Evolutionary conservation across 2,113 vertebrate genomes (phyloP), one percentile per base, ranked within the genome.

Genomic region (Syngnathoides biaculeatus): DNA sequence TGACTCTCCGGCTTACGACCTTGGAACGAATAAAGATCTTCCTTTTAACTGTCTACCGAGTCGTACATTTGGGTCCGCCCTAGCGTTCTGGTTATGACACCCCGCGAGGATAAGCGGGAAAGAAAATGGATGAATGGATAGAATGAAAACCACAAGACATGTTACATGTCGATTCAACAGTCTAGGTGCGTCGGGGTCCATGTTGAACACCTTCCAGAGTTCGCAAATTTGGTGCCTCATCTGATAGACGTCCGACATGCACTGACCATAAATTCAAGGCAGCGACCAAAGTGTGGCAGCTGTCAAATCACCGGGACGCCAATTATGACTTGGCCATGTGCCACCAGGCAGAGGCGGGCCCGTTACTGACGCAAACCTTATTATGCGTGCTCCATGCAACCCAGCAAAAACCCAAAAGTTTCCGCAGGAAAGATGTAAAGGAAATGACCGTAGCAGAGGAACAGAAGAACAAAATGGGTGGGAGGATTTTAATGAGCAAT

Each of bases 301-400:
- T 87, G 90, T 83, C 80, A 80, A 62, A 79, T 68, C 79, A 80
- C 77, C 65, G 59, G 72, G 77, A 83, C 74, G 76, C 81, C 86
- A 91, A 88, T 89, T 88, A 89, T 57, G 58, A 72, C 47, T n/a
- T 77, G 76, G 75, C 73, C 70, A 57, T 64, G 69, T 65, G 75
- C 73, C 71, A 74, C 72, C 62, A 60, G 73, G 26, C 26, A 30
- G 55, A 24, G 8, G 56, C 53, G 22, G 12, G 14, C 72, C 64
- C 72, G 55, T 78, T 68, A 63, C 56, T 80, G 65, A 72, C 75
- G 84, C 71, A 84, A 72, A 74, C 65, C 72, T 84, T 71, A 68
- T 72, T 68, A 47, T 76, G 55, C 63, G 65, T 30, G n/a, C 35
- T 59, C 38, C 60, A 65, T 11, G 48, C 60, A 59, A 67, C 42